phyloP scores from a whole-genome alignment of 1,140 invertebrate genomes.

The Drosophila guanche region DNA sequence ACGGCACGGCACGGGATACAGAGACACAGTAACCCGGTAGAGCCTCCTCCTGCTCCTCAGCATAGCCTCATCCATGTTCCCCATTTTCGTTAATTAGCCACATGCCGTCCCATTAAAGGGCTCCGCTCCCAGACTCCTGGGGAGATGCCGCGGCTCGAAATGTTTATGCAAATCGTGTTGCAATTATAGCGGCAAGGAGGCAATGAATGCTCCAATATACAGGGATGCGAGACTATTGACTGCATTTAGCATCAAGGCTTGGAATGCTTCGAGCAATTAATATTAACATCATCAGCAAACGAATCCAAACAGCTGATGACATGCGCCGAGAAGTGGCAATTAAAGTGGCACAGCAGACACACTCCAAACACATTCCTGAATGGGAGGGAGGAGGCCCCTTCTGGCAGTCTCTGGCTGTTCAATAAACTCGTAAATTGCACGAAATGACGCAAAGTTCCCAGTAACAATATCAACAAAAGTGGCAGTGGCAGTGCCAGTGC shows the following conservation, averaged over 20 bases:
- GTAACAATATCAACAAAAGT: constrained; percentile 28
- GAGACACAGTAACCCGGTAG: constrained; percentile 1
- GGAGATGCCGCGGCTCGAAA: constrained; percentile 26
- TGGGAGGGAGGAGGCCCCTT: no score
- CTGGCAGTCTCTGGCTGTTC: constrained; percentile 19
- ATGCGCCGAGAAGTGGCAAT: constrained; percentile 66
- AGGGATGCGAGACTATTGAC: constrained; percentile 36
- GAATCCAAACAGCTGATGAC: constrained; percentile 29
- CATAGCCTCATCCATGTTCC: constrained; percentile 28
- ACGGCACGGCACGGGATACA: neutral
- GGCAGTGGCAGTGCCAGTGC: constrained; percentile 30
- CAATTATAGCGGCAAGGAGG: constrained; percentile 56
- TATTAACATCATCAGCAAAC: constrained; percentile 24
- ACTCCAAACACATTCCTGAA: neutral
- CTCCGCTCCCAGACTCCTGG: constrained; percentile 34
- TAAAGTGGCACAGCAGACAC: constrained; percentile 49
- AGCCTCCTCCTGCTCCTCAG: neutral
- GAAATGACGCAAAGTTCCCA: constrained; percentile 60
- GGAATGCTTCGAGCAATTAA: constrained; percentile 21
- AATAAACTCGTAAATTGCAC: constrained; percentile 76
- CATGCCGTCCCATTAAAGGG: constrained; percentile 64
- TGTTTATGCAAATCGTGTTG: constrained; percentile 76
- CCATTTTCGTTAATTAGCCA: constrained; percentile 72
- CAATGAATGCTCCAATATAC: constrained; percentile 40
- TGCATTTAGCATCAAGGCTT: constrained; percentile 16